phyloP scores from a whole-genome alignment of 2,797 vertebrate species.

The Sparidentex hasta region DNA sequence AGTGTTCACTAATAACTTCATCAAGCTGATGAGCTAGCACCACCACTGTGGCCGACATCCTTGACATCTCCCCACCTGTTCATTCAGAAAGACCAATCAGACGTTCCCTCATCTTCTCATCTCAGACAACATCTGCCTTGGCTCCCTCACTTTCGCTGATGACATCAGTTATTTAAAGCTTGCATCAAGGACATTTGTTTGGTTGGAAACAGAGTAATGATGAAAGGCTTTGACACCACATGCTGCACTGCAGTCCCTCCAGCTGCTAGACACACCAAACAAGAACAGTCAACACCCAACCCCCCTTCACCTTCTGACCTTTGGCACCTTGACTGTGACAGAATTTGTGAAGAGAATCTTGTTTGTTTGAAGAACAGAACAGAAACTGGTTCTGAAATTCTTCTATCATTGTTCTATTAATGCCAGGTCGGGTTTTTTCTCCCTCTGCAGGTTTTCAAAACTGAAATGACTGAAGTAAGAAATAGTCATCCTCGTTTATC shows the following conservation, averaged over 20 bases:
- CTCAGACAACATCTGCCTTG: background rate
- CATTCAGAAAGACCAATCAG: constrained; percentile 24
- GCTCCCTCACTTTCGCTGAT: background rate
- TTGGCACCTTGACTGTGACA: constrained; percentile 49
- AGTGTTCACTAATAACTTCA: constrained; percentile 8
- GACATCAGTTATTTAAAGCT: background rate
- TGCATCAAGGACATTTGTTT: constrained; percentile 16
- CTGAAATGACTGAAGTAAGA: too few relatives aligned
- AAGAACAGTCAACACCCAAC: constrained; percentile 30
- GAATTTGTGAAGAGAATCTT: constrained; percentile 33
- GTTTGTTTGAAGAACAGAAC: constrained; percentile 32
- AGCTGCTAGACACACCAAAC: constrained; percentile 40
- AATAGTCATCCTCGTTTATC: too few relatives aligned
- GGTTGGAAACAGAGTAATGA: background rate
- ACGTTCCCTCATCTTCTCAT: background rate
- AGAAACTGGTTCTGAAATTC: background rate
- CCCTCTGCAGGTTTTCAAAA: too few relatives aligned
- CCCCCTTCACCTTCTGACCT: constrained; percentile 43
- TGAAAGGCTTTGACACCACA: constrained; percentile 30
- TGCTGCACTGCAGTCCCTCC: constrained; percentile 17
- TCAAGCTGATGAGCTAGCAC: constrained; percentile 18
- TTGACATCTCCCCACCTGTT: constrained; percentile 37
- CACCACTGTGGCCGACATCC: constrained; percentile 10
- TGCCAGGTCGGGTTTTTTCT: too few relatives aligned
- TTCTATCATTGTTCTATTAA: background rate